phyloP scores from a whole-genome alignment of 1,140 invertebrate species.

The Drosophila elegans region DNA sequence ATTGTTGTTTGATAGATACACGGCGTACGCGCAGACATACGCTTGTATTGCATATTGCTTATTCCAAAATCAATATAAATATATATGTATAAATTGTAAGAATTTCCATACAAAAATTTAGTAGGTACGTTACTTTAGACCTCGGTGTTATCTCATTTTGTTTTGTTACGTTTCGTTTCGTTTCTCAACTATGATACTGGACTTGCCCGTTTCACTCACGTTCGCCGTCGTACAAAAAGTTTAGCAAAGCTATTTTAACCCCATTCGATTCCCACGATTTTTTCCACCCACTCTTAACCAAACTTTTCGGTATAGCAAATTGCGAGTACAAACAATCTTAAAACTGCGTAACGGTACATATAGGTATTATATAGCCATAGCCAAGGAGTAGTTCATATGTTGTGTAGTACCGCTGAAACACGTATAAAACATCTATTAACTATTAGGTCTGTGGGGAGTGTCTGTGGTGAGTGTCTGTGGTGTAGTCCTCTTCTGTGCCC shows the following conservation, averaged over 20 bases:
- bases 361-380: conserved; percentile 63
- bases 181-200: conserved; percentile 67
- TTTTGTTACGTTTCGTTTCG: conserved; percentile 33
- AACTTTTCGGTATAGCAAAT: conserved; percentile 73
- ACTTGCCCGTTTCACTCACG: conserved; percentile 69
- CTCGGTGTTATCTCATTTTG: conserved; percentile 77
- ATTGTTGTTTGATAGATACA: conserved; percentile 80
- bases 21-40: conserved; percentile 59
- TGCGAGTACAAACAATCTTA: conserved; percentile 79
- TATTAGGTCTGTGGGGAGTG: conserved; percentile 50
- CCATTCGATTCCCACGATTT: conserved; percentile 7
- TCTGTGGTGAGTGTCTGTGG: conserved; percentile 26
- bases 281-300: conserved; percentile 2
- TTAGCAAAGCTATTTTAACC: conserved; percentile 51
- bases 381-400: conserved; percentile 61
- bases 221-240: conserved; percentile 73
- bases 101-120: conserved; percentile 84
- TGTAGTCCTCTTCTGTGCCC: conserved; percentile 9
- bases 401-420: conserved; percentile 74
- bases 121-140: conserved; percentile 84
- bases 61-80: conserved; percentile 84
- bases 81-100: conserved; percentile 84
- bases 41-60: conserved; percentile 79
- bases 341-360: conserved; percentile 75
- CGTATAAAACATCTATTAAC: conserved; percentile 80